Evolutionary conservation across 2,797 vertebrate genomes (phyloP).

Genomic region (Lemur catta): DNA sequence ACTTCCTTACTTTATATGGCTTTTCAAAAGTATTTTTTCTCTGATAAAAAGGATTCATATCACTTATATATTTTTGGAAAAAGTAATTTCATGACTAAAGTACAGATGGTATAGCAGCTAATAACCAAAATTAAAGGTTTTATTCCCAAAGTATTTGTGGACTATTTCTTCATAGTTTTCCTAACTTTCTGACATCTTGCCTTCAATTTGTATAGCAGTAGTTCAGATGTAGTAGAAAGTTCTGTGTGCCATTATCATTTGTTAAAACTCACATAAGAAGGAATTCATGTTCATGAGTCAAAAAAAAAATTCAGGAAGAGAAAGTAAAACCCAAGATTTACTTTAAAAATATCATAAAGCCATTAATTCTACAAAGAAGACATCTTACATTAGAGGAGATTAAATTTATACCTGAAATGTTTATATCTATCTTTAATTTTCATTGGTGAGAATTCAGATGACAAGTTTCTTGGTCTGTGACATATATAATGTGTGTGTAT

Average conservation of each 20-base stretch:
- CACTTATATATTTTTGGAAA: conserved; percentile 31
- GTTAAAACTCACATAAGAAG: background rate
- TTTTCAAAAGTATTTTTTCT: background rate
- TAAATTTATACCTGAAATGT: background rate
- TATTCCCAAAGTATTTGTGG: conserved; percentile 58
- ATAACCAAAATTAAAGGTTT: conserved; percentile 63
- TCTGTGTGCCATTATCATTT: conserved; percentile 22
- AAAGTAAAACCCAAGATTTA: background rate
- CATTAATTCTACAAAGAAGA: background rate
- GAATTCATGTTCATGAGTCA: background rate
- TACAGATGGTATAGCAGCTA: conserved; percentile 66
- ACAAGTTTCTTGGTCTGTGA: background rate
- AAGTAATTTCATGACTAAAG: conserved; percentile 49
- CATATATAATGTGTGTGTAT: no score
- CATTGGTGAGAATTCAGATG: background rate
- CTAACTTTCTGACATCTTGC: conserved; percentile 53
- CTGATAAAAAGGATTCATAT: background rate
- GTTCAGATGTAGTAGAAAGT: conserved; percentile 12
- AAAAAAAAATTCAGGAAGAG: background rate
- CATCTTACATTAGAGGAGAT: background rate
- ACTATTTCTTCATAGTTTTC: conserved; percentile 60
- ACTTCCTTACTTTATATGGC: background rate
- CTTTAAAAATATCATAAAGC: background rate
- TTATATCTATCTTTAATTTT: background rate
- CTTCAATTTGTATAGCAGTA: conserved; percentile 43